A percentile compares a stretch with the other conserved stretches of the same genome.
phyloP scores from a whole-genome alignment of 2,888 invertebrate species.

The Acleris emargana region DNA sequence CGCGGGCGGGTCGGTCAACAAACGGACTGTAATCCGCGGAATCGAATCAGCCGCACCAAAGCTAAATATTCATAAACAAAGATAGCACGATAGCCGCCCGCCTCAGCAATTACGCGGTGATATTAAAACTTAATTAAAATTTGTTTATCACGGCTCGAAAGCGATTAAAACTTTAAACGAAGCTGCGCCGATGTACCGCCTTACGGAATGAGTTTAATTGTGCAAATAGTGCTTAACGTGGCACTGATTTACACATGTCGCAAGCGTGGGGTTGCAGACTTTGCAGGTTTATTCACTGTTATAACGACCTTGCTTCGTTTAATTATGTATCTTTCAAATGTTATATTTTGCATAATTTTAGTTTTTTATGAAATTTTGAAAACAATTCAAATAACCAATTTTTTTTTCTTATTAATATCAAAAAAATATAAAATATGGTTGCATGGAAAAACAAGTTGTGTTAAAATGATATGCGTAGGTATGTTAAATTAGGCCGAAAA shows the following conservation, averaged over 20 bases:
- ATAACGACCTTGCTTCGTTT: too few relatives aligned
- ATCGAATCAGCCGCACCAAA: slow-evolving; percentile 46
- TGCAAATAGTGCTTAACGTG: slow-evolving; percentile 49
- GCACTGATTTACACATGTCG: slow-evolving; percentile 63
- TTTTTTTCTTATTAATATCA: too few relatives aligned
- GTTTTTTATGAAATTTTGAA: too few relatives aligned
- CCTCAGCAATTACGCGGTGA: slow-evolving; percentile 81
- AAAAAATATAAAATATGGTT: too few relatives aligned
- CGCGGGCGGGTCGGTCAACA: slow-evolving; percentile 25
- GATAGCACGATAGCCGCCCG: slow-evolving; percentile 73
- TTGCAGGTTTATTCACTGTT: too few relatives aligned
- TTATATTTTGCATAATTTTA: too few relatives aligned
- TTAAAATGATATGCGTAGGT: too few relatives aligned
- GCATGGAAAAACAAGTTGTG: too few relatives aligned
- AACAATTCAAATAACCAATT: too few relatives aligned
- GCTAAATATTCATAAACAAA: slow-evolving; percentile 73
- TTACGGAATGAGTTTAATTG: slow-evolving; percentile 77
- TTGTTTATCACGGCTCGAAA: slow-evolving; percentile 82
- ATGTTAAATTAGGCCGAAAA: too few relatives aligned
- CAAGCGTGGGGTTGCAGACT: neutral
- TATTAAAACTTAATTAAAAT: slow-evolving; percentile 84
- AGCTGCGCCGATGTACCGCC: slow-evolving; percentile 74
- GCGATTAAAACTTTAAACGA: slow-evolving; percentile 83
- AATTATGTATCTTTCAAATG: too few relatives aligned
- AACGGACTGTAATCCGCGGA: slow-evolving; percentile 33